phyloP scores from a whole-genome alignment of 2,113 vertebrate species.

The Aplodontia rufa region DNA sequence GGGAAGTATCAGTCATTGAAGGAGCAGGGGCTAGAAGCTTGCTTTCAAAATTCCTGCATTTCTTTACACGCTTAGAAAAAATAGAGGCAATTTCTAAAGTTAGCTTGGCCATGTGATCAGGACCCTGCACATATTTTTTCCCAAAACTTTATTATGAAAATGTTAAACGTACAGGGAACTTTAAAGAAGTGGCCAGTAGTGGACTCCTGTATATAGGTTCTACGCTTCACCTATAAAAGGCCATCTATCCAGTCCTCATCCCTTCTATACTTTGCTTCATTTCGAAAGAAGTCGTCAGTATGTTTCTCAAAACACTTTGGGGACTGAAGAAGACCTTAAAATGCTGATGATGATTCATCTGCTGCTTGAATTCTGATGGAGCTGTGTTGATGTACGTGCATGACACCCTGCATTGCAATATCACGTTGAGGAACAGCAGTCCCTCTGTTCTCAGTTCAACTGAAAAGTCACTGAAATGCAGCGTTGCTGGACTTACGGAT shows the following conservation, averaged over 20 bases:
- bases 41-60: not conserved
- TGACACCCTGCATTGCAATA: not conserved
- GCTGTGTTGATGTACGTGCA: not conserved
- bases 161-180: not conserved
- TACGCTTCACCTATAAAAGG: not conserved
- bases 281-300: not conserved
- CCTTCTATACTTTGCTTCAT: not conserved
- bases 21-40: not conserved
- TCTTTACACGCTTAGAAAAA: not conserved
- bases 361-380: not conserved
- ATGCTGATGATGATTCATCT: not conserved
- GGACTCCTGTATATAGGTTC: not conserved
- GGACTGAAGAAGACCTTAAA: not conserved
- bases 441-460: not conserved
- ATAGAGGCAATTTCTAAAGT: not conserved
- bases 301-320: not conserved
- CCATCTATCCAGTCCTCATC: no score
- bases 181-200: not conserved
- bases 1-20: not conserved
- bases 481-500: not conserved
- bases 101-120: not conserved
- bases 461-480: not conserved
- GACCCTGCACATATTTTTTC: not conserved
- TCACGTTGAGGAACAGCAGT: not conserved
- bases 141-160: not conserved